These are phyloP conservation scores for Ambastaia sidthimunki DNA, from an alignment of 2,797 vertebrate species.

Conservation along the genomic window DNA sequence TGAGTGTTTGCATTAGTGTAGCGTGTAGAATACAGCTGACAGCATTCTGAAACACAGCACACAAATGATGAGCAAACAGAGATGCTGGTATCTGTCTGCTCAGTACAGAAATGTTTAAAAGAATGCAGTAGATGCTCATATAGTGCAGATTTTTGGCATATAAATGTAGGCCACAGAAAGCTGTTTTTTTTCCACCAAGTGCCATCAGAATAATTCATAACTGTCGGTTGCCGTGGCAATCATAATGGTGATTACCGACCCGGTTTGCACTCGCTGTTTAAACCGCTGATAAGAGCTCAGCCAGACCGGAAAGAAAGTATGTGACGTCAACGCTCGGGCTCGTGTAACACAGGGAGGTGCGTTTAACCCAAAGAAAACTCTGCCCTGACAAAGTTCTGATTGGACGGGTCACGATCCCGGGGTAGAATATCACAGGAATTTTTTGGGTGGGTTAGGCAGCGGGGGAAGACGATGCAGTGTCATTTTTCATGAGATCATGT, in stretches of 20 bases:
- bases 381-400: conserved; percentile 20
- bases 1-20: conserved; percentile 44
- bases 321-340: not conserved
- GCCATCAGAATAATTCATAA: conserved; percentile 22
- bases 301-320: not conserved
- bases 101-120: not conserved
- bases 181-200: conserved; percentile 6
- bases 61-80: conserved; percentile 17
- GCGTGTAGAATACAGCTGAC: conserved; percentile 15
- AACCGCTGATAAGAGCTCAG: conserved; percentile 24
- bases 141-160: conserved; percentile 1
- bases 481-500: conserved; percentile 3
- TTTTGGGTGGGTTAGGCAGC: conserved; percentile 19
- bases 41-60: conserved; percentile 8
- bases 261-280: conserved; percentile 2
- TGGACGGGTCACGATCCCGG: conserved; percentile 2
- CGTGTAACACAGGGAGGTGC: not conserved
- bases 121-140: conserved; percentile 2
- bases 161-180: conserved; percentile 35
- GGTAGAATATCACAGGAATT: conserved; percentile 1
- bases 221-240: conserved; percentile 30
- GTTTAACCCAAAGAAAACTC: not conserved
- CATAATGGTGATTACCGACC: conserved; percentile 44
- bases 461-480: not conserved
- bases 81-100: not conserved